Percentiles rank a stretch among this genome's conserved stretches.
Conservation (phyloP, 2,797 vertebrate genomes). For the Coregonus ussuriensis region DNA sequence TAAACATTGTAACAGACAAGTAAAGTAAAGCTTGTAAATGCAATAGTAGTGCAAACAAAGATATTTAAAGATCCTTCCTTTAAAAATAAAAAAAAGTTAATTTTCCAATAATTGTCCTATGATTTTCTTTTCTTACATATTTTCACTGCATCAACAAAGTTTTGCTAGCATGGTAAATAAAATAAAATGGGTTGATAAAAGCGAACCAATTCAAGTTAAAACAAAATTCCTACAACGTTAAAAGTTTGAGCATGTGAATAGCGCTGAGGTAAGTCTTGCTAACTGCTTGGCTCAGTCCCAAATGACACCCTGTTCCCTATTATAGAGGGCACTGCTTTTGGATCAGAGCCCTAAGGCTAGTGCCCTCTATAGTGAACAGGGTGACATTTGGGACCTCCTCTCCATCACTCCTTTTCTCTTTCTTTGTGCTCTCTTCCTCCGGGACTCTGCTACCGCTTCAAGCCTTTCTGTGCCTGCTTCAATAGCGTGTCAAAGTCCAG, state of each 20-base stretch:
- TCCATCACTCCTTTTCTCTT: not conserved
- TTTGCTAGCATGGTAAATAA: constrained; percentile 55
- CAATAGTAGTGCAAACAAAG: not conserved
- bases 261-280: constrained; percentile 44
- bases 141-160: constrained; percentile 58
- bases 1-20: not conserved
- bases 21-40: not conserved
- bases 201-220: too few species aligned
- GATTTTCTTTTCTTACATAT: constrained; percentile 58
- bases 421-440: not conserved
- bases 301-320: not conserved
- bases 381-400: not conserved
- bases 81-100: too few species aligned
- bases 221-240: not conserved
- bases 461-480: constrained; percentile 90
- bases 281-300: not conserved
- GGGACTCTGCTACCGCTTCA: constrained; percentile 79
- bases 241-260: constrained; percentile 15
- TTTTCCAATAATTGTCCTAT: constrained; percentile 25
- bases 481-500: constrained; percentile 94
- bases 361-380: not conserved
- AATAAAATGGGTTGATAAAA: not conserved
- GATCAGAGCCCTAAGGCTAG: not conserved
- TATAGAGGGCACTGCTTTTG: not conserved
- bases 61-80: not conserved